Percentiles rank a stretch among this genome's conserved stretches.
phyloP scores from a whole-genome alignment of 2,888 invertebrate species.

The Orgyia antiqua region DNA sequence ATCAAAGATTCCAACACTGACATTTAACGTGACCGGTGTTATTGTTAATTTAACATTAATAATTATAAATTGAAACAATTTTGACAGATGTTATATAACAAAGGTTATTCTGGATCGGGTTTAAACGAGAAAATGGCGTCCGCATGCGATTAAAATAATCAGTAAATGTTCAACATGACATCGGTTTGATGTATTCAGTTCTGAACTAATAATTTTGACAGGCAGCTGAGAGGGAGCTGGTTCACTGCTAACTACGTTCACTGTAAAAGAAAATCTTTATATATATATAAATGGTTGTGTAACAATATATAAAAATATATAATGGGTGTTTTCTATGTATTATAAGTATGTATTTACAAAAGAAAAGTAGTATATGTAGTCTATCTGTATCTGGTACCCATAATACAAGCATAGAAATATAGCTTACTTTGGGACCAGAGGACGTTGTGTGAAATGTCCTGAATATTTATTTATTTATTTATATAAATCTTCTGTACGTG shows the following conservation, averaged over 20 bases:
- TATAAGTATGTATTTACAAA: too few species aligned
- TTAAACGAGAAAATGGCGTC: slow-evolving; percentile 41
- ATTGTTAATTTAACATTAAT: slow-evolving; percentile 9
- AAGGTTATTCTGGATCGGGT: slow-evolving; percentile 11
- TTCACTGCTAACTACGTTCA: slow-evolving; percentile 64
- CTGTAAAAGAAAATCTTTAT: slow-evolving; percentile 43
- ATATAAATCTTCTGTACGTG: too few species aligned
- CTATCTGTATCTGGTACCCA: too few species aligned
- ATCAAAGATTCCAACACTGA: slow-evolving; percentile 16
- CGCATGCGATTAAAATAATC: slow-evolving; percentile 32
- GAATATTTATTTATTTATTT: too few species aligned
- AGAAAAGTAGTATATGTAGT: too few species aligned
- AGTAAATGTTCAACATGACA: slow-evolving; percentile 29
- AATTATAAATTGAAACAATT: slow-evolving; percentile 15
- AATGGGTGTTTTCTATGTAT: too few species aligned
- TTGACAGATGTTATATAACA: slow-evolving; percentile 23
- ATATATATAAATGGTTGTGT: too few species aligned
- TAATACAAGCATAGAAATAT: too few species aligned
- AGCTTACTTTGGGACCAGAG: too few species aligned
- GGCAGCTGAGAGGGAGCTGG: slow-evolving; percentile 66
- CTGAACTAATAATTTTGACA: slow-evolving; percentile 59
- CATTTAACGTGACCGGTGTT: slow-evolving; percentile 8
- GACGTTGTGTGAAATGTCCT: too few species aligned
- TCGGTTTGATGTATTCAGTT: slow-evolving; percentile 41
- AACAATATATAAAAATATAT: too few species aligned